phyloP scores from a whole-genome alignment of 2,888 invertebrate genomes.

The Drosophila phalerata region DNA sequence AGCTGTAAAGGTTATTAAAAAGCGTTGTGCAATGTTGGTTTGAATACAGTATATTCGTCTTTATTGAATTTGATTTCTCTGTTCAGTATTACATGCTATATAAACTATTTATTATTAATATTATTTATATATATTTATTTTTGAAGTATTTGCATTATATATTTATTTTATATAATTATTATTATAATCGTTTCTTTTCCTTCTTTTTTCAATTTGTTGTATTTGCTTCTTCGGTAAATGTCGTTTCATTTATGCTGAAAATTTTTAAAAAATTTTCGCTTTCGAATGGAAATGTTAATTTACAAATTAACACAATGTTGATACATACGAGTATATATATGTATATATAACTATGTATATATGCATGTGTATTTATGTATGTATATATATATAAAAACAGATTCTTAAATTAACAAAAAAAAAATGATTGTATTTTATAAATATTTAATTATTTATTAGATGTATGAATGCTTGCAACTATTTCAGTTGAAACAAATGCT shows the following conservation, averaged over 20 bases:
- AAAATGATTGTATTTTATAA: slow-evolving; percentile 35
- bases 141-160: slow-evolving; percentile 50
- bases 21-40: slow-evolving; percentile 29
- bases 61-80: slow-evolving; percentile 79
- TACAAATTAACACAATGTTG: slow-evolving; percentile 61
- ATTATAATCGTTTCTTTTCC: slow-evolving; percentile 14
- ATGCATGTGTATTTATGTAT: slow-evolving; percentile 24
- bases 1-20: not conserved
- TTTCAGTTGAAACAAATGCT: slow-evolving; percentile 60
- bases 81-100: slow-evolving; percentile 80
- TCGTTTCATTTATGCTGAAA: slow-evolving; percentile 34
- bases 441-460: slow-evolving; percentile 22
- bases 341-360: slow-evolving; percentile 18
- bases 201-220: slow-evolving; percentile 11
- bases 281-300: slow-evolving; percentile 55
- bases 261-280: slow-evolving; percentile 42
- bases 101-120: slow-evolving; percentile 72
- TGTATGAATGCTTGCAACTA: slow-evolving; percentile 51
- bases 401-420: slow-evolving; percentile 61
- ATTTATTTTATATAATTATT: slow-evolving; percentile 12
- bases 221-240: slow-evolving; percentile 47
- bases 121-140: slow-evolving; percentile 53
- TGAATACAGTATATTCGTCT: slow-evolving; percentile 79
- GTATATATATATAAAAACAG: slow-evolving; percentile 49
- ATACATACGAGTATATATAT: slow-evolving; percentile 13